Conservation (phyloP, 1,140 invertebrate species). For the Trichomalopsis sarcophagae region DNA sequence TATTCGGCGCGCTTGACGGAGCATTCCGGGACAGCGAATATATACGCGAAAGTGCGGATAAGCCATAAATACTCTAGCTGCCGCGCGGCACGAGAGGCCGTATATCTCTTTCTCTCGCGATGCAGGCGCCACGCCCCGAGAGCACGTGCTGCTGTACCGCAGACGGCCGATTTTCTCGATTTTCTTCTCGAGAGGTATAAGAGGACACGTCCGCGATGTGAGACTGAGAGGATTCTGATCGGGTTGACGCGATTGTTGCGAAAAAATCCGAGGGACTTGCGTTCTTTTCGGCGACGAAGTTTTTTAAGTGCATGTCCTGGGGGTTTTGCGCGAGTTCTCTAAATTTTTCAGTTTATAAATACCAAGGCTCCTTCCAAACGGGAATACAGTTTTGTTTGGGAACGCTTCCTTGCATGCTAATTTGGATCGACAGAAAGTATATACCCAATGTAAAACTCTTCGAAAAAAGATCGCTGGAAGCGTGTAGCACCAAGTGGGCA, state of each 20-base stretch:
- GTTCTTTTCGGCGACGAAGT: not conserved
- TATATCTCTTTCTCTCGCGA: conserved; percentile 25
- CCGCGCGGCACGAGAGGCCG: not conserved
- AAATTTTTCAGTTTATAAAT: not conserved
- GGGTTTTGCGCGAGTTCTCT: no score
- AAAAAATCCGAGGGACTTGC: not conserved
- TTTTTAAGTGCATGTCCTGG: no score
- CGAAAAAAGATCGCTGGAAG: not conserved
- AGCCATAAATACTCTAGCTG: conserved; percentile 45
- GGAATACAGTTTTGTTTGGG: no score
- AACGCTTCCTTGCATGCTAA: no score
- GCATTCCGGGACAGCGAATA: not conserved
- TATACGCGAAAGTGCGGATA: conserved; percentile 16
- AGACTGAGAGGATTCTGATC: conserved; percentile 16
- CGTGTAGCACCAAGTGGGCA: not conserved
- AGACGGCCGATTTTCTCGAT: conserved; percentile 19
- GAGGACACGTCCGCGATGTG: no score
- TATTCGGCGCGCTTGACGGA: conserved; percentile 41
- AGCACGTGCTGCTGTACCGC: conserved; percentile 43
- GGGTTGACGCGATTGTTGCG: not conserved
- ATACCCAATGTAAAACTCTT: no score
- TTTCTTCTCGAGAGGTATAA: not conserved
- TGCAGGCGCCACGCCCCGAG: conserved; percentile 32
- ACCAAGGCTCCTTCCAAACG: not conserved
- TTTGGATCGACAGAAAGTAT: no score